phyloP scores from a whole-genome alignment of 2,113 vertebrate genomes.

The Hypanus sabinus region DNA sequence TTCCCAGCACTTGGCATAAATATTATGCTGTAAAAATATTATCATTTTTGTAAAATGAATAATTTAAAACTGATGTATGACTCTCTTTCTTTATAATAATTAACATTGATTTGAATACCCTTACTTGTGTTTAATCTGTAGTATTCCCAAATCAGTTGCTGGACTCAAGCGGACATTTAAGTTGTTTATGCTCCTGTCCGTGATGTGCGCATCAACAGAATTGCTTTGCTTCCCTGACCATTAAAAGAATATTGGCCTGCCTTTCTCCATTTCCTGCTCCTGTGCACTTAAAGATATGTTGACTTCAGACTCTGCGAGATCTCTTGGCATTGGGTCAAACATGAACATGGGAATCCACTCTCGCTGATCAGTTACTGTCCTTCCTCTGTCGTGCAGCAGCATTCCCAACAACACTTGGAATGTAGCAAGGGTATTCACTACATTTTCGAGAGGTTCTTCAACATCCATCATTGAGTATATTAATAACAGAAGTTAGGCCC shows the following conservation, averaged over 20 bases:
- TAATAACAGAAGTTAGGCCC: too few relatives aligned
- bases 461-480: neutral
- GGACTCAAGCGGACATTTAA: neutral
- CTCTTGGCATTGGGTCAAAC: too few relatives aligned
- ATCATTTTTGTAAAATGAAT: too few relatives aligned
- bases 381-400: too few relatives aligned
- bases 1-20: too few relatives aligned
- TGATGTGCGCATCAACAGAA: neutral
- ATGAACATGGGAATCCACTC: too few relatives aligned
- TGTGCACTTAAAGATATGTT: neutral
- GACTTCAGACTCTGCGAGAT: too few relatives aligned
- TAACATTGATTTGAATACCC: neutral
- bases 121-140: neutral
- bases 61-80: neutral
- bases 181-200: neutral
- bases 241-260: constrained; percentile 7
- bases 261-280: constrained; percentile 19
- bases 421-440: too few relatives aligned
- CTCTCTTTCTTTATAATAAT: neutral
- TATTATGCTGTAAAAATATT: too few relatives aligned
- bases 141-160: neutral
- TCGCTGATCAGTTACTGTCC: too few relatives aligned
- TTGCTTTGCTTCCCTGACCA: neutral
- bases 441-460: too few relatives aligned
- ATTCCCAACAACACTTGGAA: too few relatives aligned